Conservation (phyloP, 2,888 invertebrate genomes). For the Hedychridium roseum region DNA sequence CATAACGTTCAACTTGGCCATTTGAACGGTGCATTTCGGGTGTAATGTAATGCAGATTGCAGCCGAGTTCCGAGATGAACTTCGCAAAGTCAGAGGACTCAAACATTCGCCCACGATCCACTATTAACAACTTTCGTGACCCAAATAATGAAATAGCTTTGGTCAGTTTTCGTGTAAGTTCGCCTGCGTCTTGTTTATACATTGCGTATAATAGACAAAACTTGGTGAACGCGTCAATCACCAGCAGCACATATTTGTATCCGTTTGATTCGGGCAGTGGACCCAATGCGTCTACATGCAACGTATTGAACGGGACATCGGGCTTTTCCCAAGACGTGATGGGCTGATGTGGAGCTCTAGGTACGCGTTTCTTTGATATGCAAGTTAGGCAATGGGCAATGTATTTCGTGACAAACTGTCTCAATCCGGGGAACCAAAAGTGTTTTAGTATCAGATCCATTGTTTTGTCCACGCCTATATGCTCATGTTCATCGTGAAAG, state of each 20-base stretch:
- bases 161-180: not conserved
- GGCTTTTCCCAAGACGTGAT: not conserved
- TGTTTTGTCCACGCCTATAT: not conserved
- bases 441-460: not conserved
- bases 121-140: not conserved
- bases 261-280: not conserved
- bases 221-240: not conserved
- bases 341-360: not conserved
- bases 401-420: not conserved
- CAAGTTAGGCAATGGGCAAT: not conserved
- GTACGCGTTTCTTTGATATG: not conserved
- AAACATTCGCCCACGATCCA: not conserved
- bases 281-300: not conserved
- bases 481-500: slow-evolving; percentile 3
- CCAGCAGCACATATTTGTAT: not conserved
- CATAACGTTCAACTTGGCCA: not conserved
- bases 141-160: not conserved
- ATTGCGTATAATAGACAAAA: not conserved
- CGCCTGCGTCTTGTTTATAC: not conserved
- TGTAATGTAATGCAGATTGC: not conserved
- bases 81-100: not conserved
- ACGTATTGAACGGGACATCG: not conserved
- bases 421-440: not conserved
- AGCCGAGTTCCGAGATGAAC: not conserved
- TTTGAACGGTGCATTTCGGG: not conserved